Conservation (phyloP, 2,888 invertebrate genomes). For the Hemicrepidius hirtus region DNA sequence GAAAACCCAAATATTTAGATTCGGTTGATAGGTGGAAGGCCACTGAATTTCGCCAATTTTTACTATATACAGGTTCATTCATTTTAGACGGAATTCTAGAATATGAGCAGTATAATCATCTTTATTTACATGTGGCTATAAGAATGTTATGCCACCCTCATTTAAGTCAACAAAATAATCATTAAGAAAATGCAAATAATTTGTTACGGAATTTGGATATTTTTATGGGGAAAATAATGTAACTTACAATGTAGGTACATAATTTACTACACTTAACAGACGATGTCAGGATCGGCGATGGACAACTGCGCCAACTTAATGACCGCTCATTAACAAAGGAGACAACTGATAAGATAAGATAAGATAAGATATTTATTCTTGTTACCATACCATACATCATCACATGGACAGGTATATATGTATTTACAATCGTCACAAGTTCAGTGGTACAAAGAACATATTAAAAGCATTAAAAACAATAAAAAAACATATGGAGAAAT, state of each 20-base stretch:
- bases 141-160: slow-evolving; percentile 6
- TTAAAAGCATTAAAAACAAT: no score
- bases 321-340: no score
- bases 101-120: not conserved
- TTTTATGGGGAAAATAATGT: slow-evolving; percentile 1
- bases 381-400: no score
- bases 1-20: slow-evolving; percentile 44
- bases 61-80: slow-evolving; percentile 34
- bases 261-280: not conserved
- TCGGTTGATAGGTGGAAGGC: slow-evolving; percentile 53
- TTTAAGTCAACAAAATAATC: not conserved
- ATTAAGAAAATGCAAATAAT: not conserved
- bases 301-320: no score
- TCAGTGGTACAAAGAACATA: no score
- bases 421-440: no score
- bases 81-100: no score
- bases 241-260: slow-evolving; percentile 6
- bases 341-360: no score
- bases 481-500: no score
- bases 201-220: not conserved
- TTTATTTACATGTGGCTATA: not conserved
- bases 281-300: not conserved
- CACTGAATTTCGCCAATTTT: slow-evolving; percentile 48
- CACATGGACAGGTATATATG: no score
- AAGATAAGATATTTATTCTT: no score